phyloP scores from a whole-genome alignment of 2,113 vertebrate genomes.

The Platanista minor region DNA sequence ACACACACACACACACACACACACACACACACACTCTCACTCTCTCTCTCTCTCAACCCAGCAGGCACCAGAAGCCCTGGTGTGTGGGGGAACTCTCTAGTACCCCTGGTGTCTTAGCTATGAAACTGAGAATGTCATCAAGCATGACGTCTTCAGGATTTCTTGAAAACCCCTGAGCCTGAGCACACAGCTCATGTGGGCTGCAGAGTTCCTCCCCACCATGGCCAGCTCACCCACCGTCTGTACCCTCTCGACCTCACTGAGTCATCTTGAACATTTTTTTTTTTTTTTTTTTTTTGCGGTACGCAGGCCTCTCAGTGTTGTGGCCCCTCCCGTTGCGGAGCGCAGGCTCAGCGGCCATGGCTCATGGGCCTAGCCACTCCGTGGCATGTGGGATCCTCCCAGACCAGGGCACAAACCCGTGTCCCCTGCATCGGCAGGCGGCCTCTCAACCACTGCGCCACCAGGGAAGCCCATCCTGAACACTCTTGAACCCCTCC shows the following conservation, averaged over 20 bases:
- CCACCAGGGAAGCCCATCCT: too few species aligned
- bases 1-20: rapidly evolving
- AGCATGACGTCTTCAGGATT: background rate
- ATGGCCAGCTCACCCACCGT: background rate
- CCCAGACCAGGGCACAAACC: too few species aligned
- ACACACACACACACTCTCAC: rapidly evolving
- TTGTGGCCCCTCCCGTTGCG: too few species aligned
- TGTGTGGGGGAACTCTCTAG: background rate
- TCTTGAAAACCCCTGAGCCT: background rate
- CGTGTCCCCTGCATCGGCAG: too few species aligned
- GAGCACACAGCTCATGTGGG: background rate
- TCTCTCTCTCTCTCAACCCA: background rate
- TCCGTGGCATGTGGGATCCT: too few species aligned
- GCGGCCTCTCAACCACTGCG: too few species aligned
- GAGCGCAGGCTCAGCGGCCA: too few species aligned
- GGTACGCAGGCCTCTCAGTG: too few species aligned
- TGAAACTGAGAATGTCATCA: background rate
- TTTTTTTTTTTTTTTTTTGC: too few species aligned
- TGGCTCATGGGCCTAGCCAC: too few species aligned
- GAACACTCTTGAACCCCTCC: background rate
- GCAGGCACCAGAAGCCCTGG: background rate
- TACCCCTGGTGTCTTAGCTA: background rate
- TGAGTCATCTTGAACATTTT: background rate
- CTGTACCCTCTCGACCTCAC: background rate
- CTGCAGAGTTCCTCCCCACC: background rate